Base-by-base conservation (phyloP, 1,140 invertebrate species). In the Heliconius hermathena region DNA sequence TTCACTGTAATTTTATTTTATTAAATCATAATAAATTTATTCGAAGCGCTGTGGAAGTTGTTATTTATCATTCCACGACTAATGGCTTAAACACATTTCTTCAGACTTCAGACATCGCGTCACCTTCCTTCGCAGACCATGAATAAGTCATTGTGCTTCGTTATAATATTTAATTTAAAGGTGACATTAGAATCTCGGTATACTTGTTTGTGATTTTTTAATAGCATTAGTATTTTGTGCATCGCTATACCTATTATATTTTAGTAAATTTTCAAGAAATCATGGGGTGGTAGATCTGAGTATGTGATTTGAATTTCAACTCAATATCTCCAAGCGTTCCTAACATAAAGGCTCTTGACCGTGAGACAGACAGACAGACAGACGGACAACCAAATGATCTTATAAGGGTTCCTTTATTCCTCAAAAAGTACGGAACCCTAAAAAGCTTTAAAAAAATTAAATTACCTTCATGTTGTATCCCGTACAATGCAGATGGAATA, bases 111-210 rank as follows among this genome's bases (percentile, higher is more conserved):
- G 78, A 81, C 79, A 86, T 87, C 86, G 89, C 88, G 54, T 73
- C 88, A 86, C 86, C 84, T 90, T 88, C 88, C 88, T 87, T 87
- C 86, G 82, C 79, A 88, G 84, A 89, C 82, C 82, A 93, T 93
- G 91, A 93, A 93, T 93, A 93, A 93, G 84, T 92, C 91, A 93
- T 93, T 87, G 71, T 85, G 81, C 85, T 88, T 92, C 90, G 90
- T 93, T 93, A 93, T 87, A 89, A 91, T 86, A 88, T 89, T 88
- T 82, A 88, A 86, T 88, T 81, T 90, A 86, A 90, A 90, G 90
- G 80, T 79, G 83, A 84, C 81, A 85, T 86, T 71, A 38, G 60
- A 66, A 66, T 66, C 60, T 66, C 60, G 3, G 60, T 16, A 13
- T 66, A 66, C 11, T 66, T 66, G 60, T 66, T 26, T 26, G 60